Percentiles rank a stretch among this genome's conserved stretches.
These are phyloP conservation scores for Platyscapa corneri DNA, from an alignment of 1,140 invertebrate species.

Conservation along the genomic window DNA sequence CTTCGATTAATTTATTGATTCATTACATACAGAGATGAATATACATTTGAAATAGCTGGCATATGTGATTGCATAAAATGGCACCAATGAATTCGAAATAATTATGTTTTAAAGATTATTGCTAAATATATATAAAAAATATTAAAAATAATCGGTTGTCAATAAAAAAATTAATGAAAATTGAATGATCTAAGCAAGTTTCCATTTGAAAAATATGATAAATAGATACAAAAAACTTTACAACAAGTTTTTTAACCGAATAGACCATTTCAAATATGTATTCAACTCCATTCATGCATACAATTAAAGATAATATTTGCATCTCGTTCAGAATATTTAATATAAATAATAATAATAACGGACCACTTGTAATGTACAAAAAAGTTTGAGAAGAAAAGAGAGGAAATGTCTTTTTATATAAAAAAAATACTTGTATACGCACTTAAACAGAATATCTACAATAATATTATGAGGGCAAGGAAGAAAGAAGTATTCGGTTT, in stretches of 20 bases:
- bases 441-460: constrained; percentile 38
- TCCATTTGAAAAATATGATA: neutral
- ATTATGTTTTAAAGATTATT: neutral
- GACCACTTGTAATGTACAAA: constrained; percentile 15
- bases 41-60: constrained; percentile 4
- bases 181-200: neutral
- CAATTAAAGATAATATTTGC: neutral
- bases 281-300: neutral
- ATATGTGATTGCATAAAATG: neutral
- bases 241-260: constrained; percentile 24
- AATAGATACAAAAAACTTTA: constrained; percentile 31
- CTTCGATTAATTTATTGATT: neutral
- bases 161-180: neutral
- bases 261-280: constrained; percentile 18
- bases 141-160: neutral
- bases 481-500: neutral
- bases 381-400: constrained; percentile 10
- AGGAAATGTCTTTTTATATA: constrained; percentile 22
- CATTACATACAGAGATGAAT: neutral
- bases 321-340: constrained; percentile 61
- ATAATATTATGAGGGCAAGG: neutral
- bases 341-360: constrained; percentile 64
- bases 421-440: constrained; percentile 39
- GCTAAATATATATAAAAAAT: neutral
- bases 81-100: neutral